Percentiles rank a stretch among this genome's conserved stretches.
phyloP scores from a whole-genome alignment of 2,113 vertebrate species.

The Naja naja region DNA sequence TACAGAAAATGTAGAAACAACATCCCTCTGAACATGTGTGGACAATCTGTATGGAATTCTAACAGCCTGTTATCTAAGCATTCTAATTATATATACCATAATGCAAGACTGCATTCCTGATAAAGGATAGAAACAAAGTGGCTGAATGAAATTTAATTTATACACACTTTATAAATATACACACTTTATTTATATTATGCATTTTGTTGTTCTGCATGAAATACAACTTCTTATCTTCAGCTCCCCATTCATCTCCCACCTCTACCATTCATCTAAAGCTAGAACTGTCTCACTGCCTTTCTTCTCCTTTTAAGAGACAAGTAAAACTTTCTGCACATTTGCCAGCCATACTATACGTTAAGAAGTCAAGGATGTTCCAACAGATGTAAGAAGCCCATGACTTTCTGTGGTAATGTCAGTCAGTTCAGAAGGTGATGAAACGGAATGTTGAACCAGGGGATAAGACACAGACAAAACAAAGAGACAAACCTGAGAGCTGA shows the following conservation, averaged over 20 bases:
- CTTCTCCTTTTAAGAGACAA: background rate
- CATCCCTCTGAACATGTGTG: constrained; percentile 24
- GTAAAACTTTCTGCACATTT: background rate
- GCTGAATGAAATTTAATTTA: constrained; percentile 49
- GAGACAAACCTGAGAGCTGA: background rate
- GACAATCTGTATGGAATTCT: constrained; percentile 22
- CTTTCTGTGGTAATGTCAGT: background rate
- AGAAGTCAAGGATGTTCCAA: background rate
- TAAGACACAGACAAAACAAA: background rate
- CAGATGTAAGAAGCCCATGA: background rate
- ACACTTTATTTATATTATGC: constrained; percentile 50
- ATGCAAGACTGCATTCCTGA: constrained; percentile 49
- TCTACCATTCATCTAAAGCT: background rate
- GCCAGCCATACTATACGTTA: background rate
- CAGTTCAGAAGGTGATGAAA: constrained; percentile 12
- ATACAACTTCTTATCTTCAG: background rate
- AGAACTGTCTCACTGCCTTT: constrained; percentile 7
- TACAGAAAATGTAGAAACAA: constrained; percentile 16
- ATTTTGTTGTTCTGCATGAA: constrained; percentile 51
- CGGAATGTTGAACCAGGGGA: background rate
- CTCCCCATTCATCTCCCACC: background rate
- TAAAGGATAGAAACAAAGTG: constrained; percentile 46
- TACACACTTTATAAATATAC: no score
- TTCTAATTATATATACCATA: constrained; percentile 42
- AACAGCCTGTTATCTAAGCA: constrained; percentile 8